Conservation (phyloP, 2,888 invertebrate genomes). For the Sarcophaga subvicina region DNA sequence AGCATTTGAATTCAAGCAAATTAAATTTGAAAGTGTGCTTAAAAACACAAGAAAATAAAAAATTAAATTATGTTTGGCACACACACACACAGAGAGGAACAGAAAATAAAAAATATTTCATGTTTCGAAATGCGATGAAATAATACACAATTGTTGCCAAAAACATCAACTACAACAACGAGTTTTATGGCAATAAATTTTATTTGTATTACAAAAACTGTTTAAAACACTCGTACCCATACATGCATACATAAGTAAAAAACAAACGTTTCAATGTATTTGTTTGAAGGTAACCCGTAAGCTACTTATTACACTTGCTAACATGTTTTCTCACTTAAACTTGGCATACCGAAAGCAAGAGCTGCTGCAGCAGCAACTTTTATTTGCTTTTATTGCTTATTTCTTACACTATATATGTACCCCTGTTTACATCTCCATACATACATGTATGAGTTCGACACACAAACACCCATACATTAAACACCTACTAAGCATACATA, state of each 20-base stretch:
- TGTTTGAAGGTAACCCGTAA: constrained; percentile 54
- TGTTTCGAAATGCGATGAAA: constrained; percentile 7
- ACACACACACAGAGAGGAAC: no score
- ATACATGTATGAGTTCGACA: constrained; percentile 14
- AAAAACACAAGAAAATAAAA: no score
- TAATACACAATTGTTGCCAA: constrained; percentile 41
- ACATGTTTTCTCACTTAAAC: constrained; percentile 68
- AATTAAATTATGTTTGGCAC: no score
- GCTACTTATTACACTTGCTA: constrained; percentile 61
- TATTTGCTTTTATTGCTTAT: background rate
- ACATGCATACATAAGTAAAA: background rate
- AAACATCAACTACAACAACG: constrained; percentile 11
- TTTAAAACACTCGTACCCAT: background rate
- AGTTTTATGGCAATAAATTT: constrained; percentile 55
- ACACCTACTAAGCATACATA: background rate
- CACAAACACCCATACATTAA: background rate
- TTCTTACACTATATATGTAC: constrained; percentile 3
- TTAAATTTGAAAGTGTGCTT: no score
- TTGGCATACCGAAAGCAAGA: constrained; percentile 29
- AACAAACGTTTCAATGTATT: constrained; percentile 3
- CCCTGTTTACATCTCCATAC: constrained; percentile 41
- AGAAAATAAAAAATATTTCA: background rate
- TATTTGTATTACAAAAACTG: constrained; percentile 51
- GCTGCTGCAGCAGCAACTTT: constrained; percentile 31
- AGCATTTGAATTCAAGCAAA: no score